phyloP scores from a whole-genome alignment of 1,140 invertebrate species.

The Drosophila watanabei region DNA sequence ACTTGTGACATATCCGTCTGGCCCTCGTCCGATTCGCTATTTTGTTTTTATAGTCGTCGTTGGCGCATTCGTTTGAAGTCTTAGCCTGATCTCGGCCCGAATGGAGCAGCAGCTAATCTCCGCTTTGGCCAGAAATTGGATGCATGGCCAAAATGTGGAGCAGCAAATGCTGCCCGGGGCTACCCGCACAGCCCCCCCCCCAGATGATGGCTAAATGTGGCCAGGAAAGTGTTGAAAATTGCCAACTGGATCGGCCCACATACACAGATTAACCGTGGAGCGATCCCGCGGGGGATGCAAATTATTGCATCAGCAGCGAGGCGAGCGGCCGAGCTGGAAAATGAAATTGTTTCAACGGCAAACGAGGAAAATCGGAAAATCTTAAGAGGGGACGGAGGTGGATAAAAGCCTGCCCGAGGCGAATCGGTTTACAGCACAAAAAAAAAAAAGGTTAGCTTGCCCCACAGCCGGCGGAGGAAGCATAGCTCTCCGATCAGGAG shows the following conservation, averaged over 20 bases:
- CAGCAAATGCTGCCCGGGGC: slow-evolving; percentile 15
- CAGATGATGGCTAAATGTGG: slow-evolving; percentile 28
- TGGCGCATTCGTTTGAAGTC: slow-evolving; percentile 42
- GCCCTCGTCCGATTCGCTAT: slow-evolving; percentile 1
- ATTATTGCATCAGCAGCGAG: slow-evolving; percentile 71
- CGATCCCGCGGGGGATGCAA: slow-evolving; percentile 49
- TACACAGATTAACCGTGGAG: slow-evolving; percentile 29
- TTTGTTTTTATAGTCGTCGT: slow-evolving; percentile 20
- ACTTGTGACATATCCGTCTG: slow-evolving; percentile 40
- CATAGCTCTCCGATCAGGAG: slow-evolving; percentile 10
- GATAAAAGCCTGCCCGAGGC: slow-evolving; percentile 27
- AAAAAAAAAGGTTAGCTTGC: slow-evolving; percentile 58
- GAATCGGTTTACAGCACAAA: slow-evolving; percentile 47
- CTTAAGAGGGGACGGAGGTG: slow-evolving; percentile 3
- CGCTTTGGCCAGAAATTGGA: slow-evolving; percentile 33
- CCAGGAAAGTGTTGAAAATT: slow-evolving; percentile 54
- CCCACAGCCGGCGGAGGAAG: slow-evolving; percentile 58
- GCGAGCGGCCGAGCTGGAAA: slow-evolving; percentile 39
- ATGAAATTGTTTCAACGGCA: slow-evolving; percentile 65
- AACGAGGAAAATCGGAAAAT: slow-evolving; percentile 22
- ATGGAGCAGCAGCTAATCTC: slow-evolving; percentile 32
- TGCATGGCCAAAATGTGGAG: slow-evolving; percentile 47
- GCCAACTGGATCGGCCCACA: slow-evolving; percentile 41
- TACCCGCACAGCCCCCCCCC: background rate
- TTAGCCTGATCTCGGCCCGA: slow-evolving; percentile 8